Evolutionary conservation across 2,113 vertebrate species (phyloP), one percentile per base, ranked within the genome.

Genomic region (Oreochromis tanganicae): DNA sequence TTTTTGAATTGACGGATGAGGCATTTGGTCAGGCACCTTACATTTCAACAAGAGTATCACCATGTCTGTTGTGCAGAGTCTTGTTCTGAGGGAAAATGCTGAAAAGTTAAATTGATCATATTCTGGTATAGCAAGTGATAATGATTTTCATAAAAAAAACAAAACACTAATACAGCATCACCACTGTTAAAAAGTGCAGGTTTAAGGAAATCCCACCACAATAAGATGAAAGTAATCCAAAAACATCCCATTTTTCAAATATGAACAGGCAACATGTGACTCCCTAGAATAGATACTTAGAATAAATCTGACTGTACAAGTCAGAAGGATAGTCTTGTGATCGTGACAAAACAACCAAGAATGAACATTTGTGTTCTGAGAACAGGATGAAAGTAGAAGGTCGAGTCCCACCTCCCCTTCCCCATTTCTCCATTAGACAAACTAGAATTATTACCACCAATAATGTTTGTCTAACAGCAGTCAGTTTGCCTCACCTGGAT

Each of bases 31-130:
- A 86, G 89, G 21, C 50, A 50, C 87, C 80, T 88, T 83, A 89
- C 81, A 88, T 81, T 88, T 88, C 84, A 88, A 89, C 87, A 95
- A 87, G 48, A 86, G 89, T 85, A 91, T 11, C 92, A 85, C 85
- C 86, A 85, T 91, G 88, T 87, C 85, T 91, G 84, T 71, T 50
- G 84, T 83, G 83, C 14, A 80, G 84, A 84, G 43, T 92, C 93
- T 93, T 94, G 92, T 92, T 94, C 94, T 91, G 93, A 94, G 85
- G 87, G 91, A 82, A 92, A 88, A 93, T 50, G 86, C 89, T 88
- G 13, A 84, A 87, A 9, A 91, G 83, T 87, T 91, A 90, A 56
- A 87, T 29, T 5, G 46, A 82, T 80, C 55, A 80, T 38, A 50
- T 29, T 50, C 29, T 5, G 6, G 16, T 50, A 32, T 12, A 75